phyloP scores from a whole-genome alignment of 2,888 invertebrate genomes.

The Oligia latruncula region DNA sequence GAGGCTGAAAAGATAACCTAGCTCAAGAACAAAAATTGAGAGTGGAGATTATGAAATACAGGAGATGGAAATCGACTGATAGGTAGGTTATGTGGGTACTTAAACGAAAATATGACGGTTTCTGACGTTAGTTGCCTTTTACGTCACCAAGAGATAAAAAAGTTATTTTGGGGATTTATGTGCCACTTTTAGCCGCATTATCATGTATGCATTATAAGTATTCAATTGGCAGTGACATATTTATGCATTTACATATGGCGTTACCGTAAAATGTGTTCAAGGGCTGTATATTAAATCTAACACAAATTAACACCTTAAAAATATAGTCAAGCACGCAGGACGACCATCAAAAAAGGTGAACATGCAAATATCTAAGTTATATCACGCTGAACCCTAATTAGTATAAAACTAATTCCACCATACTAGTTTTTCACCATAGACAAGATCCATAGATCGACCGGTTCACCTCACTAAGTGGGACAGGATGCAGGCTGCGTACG shows the following conservation, averaged over 20 bases:
- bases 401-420: constrained; percentile 54
- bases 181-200: not conserved
- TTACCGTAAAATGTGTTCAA: constrained; percentile 24
- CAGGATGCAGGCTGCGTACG: constrained; percentile 81
- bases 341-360: constrained; percentile 15
- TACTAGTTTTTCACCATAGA: constrained; percentile 66
- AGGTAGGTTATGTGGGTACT: constrained; percentile 6
- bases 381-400: constrained; percentile 52
- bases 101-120: constrained; percentile 12
- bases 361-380: constrained; percentile 33
- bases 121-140: constrained; percentile 10
- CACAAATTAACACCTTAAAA: constrained; percentile 11
- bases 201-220: no score
- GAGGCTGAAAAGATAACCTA: not conserved
- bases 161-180: not conserved
- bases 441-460: constrained; percentile 70
- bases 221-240: not conserved
- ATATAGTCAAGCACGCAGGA: constrained; percentile 4
- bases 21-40: not conserved
- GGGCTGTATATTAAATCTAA: constrained; percentile 22
- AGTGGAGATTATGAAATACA: not conserved
- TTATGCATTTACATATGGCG: not conserved
- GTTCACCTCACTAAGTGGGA: constrained; percentile 86
- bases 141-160: constrained; percentile 9
- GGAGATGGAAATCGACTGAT: not conserved